A percentile compares a stretch with the other conserved stretches of the same genome.
phyloP scores from a whole-genome alignment of 2,888 invertebrate species.

The Tenthredo livida region DNA sequence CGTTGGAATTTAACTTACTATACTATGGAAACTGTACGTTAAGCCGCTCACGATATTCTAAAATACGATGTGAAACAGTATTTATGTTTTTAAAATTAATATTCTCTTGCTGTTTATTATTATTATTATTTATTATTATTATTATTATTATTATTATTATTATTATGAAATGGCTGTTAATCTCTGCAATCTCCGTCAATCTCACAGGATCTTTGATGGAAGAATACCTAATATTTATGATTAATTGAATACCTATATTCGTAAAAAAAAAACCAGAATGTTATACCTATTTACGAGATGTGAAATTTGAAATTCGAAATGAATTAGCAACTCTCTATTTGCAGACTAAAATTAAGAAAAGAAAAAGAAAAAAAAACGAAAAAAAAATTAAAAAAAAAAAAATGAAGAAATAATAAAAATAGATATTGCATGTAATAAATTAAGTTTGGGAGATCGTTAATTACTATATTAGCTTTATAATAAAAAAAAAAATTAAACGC shows the following conservation, averaged over 20 bases:
- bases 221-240: constrained; percentile 35
- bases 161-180: constrained; percentile 37
- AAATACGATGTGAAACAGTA: constrained; percentile 58
- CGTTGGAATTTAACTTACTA: neutral
- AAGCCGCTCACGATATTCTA: constrained; percentile 35
- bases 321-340: neutral
- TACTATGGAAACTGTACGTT: neutral
- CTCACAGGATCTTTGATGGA: constrained; percentile 22
- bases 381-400: neutral
- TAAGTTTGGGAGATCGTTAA: neutral
- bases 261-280: neutral
- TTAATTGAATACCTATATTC: constrained; percentile 7
- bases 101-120: neutral
- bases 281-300: neutral
- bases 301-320: neutral
- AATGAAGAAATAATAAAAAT: neutral
- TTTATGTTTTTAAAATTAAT: constrained; percentile 53
- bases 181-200: constrained; percentile 25
- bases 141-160: neutral
- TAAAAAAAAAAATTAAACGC: neutral
- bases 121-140: neutral
- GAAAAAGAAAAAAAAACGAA: too few species aligned
- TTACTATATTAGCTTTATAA: neutral
- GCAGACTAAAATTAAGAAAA: neutral
- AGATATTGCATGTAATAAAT: neutral